Evolutionary conservation across 2,888 invertebrate genomes (phyloP), one percentile per base, ranked within the genome.

Genomic region (Halictus ligatus): DNA sequence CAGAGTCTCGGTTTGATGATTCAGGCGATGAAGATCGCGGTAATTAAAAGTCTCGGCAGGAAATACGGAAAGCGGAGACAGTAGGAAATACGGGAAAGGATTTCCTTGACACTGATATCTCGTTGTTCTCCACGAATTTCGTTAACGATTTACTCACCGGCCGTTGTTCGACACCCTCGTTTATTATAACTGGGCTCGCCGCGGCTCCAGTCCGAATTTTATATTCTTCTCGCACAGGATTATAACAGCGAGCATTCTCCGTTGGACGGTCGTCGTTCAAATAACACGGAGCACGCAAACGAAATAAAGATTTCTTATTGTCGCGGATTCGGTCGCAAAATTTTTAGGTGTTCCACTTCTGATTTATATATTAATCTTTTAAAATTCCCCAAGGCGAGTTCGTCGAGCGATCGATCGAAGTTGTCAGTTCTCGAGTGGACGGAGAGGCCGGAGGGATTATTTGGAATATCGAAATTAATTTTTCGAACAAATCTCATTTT

Each of bases 31-130:
- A 74, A 12, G 58, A 74, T 54, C 54, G 54, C 10, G 54, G 54
- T 25, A 84, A 83, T 84, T 78, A 75, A n/a, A 67, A 6, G 46
- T 21, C 48, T 10, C 0, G n/a, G 54, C 54, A 54, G 54, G 54
- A 54, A 54, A 54, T n/a, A n/a, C 54, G 10, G 10, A 54, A 10
- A n/a, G n/a, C 8, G 54, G 54, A 54, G n/a, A 54, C 54, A 54
- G 54, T 54, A n/a, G 54, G 54, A 54, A 54, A 54, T 54, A n/a
- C 54, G 3, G 54, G 10, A n/a, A 54, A 54, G 21, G 54, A 54
- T 54, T 54, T 54, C 54, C 54, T 54, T 10, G 21, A 54, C n/a
- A n/a, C 54, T 54, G 54, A 54, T 35, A 35, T 54, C 21, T n/a
- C 54, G 21, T 54, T 21, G 21, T 8, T 54, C 54, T 50, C 8